phyloP scores from a whole-genome alignment of 64 coral and sea anemone genomes.

The Trachythela sp. region DNA sequence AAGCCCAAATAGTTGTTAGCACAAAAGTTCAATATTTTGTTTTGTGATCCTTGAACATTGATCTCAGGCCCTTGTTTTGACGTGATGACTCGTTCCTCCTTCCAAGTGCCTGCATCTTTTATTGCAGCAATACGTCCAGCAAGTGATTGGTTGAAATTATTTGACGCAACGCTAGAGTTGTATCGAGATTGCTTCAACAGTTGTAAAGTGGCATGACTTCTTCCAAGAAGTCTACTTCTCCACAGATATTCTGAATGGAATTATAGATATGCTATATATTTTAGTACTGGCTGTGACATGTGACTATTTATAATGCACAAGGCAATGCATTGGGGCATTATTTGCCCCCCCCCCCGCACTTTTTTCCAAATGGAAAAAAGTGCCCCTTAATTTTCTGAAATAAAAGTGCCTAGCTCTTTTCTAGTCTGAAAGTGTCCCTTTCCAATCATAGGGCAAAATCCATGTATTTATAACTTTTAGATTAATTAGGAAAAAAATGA shows the following conservation, averaged over 20 bases:
- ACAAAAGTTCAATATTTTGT: slow-evolving; percentile 87
- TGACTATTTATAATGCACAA: too few relatives aligned
- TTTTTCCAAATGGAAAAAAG: too few relatives aligned
- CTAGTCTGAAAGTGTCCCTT: too few relatives aligned
- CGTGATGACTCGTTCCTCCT: slow-evolving; percentile 75
- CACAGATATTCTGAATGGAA: background rate
- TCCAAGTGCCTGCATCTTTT: slow-evolving; percentile 77
- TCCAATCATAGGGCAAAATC: too few relatives aligned
- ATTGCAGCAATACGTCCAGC: slow-evolving; percentile 38
- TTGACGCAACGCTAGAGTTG: background rate
- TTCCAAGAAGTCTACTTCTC: background rate
- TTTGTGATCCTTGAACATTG: slow-evolving; percentile 52
- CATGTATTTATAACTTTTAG: too few relatives aligned
- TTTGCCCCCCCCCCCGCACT: too few relatives aligned
- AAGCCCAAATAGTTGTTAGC: slow-evolving; percentile 97
- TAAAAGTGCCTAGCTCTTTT: too few relatives aligned
- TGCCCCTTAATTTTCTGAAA: too few relatives aligned
- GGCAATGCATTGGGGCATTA: too few relatives aligned
- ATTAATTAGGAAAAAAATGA: too few relatives aligned
- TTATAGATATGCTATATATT: too few relatives aligned
- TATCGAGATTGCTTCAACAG: background rate
- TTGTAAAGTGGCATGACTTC: background rate
- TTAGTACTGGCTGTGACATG: too few relatives aligned
- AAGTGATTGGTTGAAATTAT: background rate
- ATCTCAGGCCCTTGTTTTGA: slow-evolving; percentile 79